phyloP scores from a whole-genome alignment of 2,888 invertebrate species.

The Ormyrus labotus region DNA sequence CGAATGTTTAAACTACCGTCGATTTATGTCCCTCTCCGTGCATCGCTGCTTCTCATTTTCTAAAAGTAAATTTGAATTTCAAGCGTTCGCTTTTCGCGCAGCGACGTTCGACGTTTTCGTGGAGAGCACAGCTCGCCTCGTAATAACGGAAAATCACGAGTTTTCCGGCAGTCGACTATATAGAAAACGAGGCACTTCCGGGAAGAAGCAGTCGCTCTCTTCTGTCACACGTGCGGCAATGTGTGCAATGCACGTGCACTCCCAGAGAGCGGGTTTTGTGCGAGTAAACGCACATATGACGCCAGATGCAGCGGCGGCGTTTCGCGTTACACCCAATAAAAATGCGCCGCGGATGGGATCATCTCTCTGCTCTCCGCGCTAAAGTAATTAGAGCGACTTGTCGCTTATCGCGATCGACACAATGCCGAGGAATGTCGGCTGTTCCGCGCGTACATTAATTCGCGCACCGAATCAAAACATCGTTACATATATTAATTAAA shows the following conservation, averaged over 20 bases:
- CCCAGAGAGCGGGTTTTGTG: neutral
- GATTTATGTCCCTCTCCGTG: too few species aligned
- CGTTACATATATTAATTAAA: too few species aligned
- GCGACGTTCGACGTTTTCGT: neutral
- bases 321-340: constrained; percentile 42
- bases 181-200: neutral
- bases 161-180: neutral
- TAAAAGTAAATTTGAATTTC: too few species aligned
- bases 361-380: neutral
- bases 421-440: neutral
- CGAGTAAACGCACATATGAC: constrained; percentile 12
- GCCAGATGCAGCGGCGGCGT: constrained; percentile 10
- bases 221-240: constrained; percentile 23
- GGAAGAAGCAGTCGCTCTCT: constrained; percentile 1
- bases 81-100: too few species aligned
- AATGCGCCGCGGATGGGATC: neutral
- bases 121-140: neutral
- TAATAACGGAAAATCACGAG: neutral
- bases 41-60: too few species aligned
- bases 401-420: neutral
- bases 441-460: too few species aligned
- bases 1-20: too few species aligned
- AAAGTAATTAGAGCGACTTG: constrained; percentile 8
- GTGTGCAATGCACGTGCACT: neutral
- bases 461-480: too few species aligned